phyloP scores from a whole-genome alignment of 2,113 vertebrate genomes.

The Rhynchopsitta pachyrhyncha region DNA sequence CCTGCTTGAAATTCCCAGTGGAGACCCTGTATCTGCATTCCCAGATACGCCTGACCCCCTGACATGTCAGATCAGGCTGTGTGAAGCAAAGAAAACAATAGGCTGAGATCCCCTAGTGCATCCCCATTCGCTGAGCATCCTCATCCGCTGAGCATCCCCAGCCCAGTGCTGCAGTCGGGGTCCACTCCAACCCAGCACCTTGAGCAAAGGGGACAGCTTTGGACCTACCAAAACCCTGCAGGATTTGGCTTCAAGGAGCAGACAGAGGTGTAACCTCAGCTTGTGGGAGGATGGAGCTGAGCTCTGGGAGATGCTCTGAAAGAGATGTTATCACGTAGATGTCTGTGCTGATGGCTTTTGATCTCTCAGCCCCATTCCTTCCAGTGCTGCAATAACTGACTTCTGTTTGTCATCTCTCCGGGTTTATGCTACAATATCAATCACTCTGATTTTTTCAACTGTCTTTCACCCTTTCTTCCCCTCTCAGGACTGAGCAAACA shows the following conservation, averaged over 20 bases:
- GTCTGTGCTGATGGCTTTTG: neutral
- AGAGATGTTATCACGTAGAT: neutral
- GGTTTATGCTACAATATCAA: neutral
- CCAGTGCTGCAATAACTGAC: neutral
- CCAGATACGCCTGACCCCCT: neutral
- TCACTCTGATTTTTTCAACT: neutral
- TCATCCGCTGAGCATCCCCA: neutral
- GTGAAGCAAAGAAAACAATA: accelerated
- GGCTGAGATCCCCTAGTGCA: neutral
- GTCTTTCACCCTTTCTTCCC: neutral
- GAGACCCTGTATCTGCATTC: neutral
- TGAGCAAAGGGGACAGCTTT: neutral
- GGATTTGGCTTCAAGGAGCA: neutral
- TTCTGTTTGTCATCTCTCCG: neutral
- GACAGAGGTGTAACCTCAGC: neutral
- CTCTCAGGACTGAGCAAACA: neutral
- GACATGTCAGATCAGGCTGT: accelerated
- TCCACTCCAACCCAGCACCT: accelerated
- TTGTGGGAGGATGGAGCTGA: neutral
- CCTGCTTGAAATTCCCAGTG: neutral
- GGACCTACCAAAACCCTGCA: neutral
- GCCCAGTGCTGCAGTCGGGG: neutral
- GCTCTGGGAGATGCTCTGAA: neutral
- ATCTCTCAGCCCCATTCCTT: neutral
- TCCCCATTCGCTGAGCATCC: neutral